Evolutionary conservation across 2,888 invertebrate species (phyloP), one percentile per base, ranked within the genome.

Genomic region (Ectemnius continuus): DNA sequence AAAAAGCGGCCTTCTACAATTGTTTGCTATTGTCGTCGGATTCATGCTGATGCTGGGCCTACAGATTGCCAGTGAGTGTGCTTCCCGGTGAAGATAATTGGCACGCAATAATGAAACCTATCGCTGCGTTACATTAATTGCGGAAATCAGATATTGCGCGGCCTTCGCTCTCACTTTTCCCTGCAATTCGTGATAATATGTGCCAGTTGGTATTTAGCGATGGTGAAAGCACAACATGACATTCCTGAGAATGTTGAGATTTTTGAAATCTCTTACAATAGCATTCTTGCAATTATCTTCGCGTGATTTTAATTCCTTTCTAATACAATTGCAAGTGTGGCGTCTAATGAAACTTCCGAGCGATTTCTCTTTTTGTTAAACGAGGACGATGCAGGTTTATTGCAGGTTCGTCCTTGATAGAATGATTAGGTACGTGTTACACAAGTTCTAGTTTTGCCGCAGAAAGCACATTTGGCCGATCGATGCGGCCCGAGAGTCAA

Each of bases 41-140:
- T 94, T 94, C 86, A 88, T 90, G 81, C 91, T 93, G 76, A 94
- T 94, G 94, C 91, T 93, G 79, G 91, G 89, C 57, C 91, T 93
- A 75, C 92, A 92, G 74, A 83, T 90, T 63, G 86, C 87, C 72
- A 90, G 90, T 89, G 87, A 90, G 90, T 90, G 36, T 36, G 36
- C 4, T 36, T 36, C 36, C 36, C 8, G 36, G 36, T 36, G 36
- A 66, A 61, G 56, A 47, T 47, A n/a, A 57, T 56, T 20, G 26
- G 5, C 47, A 18, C 11, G 13, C 59, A 23, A n/a, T 47, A 62
- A 47, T 13, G 56, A 46, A 23, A 6, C 46, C 63, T 63, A 45
- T 57, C 59, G 14, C 5, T 11, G 36, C 23, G 47, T 56, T 13
- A 20, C 63, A 56, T 46, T 61, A 47, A 61, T 70, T 57, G 23